These are phyloP conservation scores for Pampusana beccarii DNA, from an alignment of 2,113 vertebrate species.

Conservation along the genomic window DNA sequence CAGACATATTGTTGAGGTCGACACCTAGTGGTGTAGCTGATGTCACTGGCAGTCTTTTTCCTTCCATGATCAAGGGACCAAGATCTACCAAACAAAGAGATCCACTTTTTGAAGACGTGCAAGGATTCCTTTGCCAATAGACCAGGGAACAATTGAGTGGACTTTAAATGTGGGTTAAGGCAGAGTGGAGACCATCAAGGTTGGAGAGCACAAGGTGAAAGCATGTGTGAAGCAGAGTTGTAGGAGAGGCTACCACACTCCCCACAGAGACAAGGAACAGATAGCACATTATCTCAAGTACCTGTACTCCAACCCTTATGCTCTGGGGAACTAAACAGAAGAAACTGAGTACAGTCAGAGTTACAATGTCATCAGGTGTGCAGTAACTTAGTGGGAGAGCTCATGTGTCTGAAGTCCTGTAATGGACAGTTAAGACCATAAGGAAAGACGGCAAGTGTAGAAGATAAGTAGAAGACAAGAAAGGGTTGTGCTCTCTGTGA, in stretches of 20 bases:
- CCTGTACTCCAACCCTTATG: not conserved
- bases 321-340: not conserved
- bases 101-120: not conserved
- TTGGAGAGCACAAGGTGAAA: not conserved
- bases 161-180: not conserved
- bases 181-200: not conserved
- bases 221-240: not conserved
- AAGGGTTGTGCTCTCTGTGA: not conserved
- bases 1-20: not conserved
- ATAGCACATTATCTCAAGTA: not conserved
- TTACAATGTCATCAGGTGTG: not conserved
- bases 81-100: not conserved
- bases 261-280: not conserved
- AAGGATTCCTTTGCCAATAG: not conserved
- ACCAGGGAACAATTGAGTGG: too few relatives aligned
- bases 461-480: not conserved
- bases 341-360: not conserved
- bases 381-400: not conserved
- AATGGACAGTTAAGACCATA: not conserved
- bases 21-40: not conserved
- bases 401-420: not conserved
- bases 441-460: not conserved
- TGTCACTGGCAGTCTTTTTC: not conserved
- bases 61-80: not conserved
- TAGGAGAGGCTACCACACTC: not conserved